Conservation (phyloP, 1,140 invertebrate genomes). For the Delia radicum region DNA sequence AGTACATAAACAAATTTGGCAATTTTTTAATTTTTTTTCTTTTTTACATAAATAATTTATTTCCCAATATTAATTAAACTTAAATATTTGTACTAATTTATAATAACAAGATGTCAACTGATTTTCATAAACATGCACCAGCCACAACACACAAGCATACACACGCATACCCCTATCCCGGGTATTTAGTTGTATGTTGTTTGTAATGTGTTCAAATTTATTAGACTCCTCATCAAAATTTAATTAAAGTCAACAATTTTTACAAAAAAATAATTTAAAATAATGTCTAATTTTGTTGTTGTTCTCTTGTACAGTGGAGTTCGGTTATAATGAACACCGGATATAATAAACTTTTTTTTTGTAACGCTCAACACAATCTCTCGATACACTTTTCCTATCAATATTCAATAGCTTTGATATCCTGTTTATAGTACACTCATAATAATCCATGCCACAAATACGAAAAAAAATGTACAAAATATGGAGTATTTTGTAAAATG, state of each 20-base stretch:
- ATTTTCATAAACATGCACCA: neutral
- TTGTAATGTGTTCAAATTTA: neutral
- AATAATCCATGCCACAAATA: no score
- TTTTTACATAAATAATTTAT: no score
- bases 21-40: no score
- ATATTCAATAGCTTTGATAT: no score
- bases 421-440: no score
- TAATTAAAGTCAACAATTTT: slow-evolving; percentile 11
- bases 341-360: neutral
- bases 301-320: neutral
- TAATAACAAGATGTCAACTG: slow-evolving; percentile 7
- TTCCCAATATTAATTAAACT: slow-evolving; percentile 9
- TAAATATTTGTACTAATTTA: slow-evolving; percentile 9
- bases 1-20: neutral
- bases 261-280: no score
- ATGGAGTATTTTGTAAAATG: no score
- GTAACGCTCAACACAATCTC: no score
- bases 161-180: neutral
- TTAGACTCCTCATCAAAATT: slow-evolving; percentile 6
- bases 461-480: no score
- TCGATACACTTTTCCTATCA: no score
- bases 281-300: no score
- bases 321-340: no score
- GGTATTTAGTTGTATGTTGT: neutral
- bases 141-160: neutral